phyloP scores from a whole-genome alignment of 2,113 vertebrate species.

The Phasianus colchicus region DNA sequence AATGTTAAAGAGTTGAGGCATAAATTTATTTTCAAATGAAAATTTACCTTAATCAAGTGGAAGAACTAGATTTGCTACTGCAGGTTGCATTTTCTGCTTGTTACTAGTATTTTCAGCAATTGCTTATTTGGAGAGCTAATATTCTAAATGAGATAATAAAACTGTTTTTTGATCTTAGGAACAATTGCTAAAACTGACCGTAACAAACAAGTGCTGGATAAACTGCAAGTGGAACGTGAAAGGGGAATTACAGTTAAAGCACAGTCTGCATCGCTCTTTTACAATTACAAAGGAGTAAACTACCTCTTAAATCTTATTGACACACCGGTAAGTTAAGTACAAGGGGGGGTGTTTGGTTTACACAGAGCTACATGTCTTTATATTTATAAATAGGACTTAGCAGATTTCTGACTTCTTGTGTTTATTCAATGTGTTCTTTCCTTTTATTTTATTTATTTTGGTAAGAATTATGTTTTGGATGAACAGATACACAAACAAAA shows the following conservation, averaged over 20 bases:
- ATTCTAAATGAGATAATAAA: neutral
- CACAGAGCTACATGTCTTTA: neutral
- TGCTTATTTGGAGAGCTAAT: neutral
- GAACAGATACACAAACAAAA: neutral
- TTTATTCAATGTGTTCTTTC: neutral
- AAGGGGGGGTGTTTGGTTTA: neutral
- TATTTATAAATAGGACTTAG: neutral
- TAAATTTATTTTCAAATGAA: neutral
- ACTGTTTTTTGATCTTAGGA: conserved; percentile 73
- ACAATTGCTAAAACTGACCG: conserved; percentile 88
- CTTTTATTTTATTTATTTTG: neutral
- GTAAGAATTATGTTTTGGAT: neutral
- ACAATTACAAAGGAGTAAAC: conserved; percentile 81
- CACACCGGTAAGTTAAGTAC: conserved; percentile 87
- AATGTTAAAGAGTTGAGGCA: neutral
- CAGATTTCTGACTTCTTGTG: neutral
- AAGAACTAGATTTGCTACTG: neutral
- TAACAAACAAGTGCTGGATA: conserved; percentile 98
- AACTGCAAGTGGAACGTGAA: conserved; percentile 96
- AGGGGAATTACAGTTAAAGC: conserved; percentile 98
- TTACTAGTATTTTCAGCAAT: neutral
- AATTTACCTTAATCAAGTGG: neutral
- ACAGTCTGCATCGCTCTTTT: conserved; percentile 96
- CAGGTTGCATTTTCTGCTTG: neutral
- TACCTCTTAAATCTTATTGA: conserved; percentile 98